phyloP scores from a whole-genome alignment of 1,140 invertebrate genomes.

The Cydia splendana region DNA sequence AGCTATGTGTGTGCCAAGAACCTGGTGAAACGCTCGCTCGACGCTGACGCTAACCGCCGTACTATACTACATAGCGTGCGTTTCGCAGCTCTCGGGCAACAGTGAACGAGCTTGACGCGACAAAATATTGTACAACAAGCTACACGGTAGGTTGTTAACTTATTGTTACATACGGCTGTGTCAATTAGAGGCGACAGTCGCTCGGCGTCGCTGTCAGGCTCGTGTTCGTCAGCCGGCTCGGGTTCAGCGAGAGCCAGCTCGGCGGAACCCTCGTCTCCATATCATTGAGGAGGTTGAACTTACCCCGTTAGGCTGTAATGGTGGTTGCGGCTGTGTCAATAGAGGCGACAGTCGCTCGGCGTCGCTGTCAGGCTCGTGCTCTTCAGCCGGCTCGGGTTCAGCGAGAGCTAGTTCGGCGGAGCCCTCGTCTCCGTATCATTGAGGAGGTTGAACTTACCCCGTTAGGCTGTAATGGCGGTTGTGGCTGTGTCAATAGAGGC shows the following conservation, averaged over 20 bases:
- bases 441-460: constrained; percentile 46
- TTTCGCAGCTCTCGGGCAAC: no score
- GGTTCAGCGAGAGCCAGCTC: neutral
- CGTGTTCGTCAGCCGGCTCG: constrained; percentile 39
- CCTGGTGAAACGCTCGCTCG: no score
- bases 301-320: constrained; percentile 64
- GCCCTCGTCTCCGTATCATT: no score
- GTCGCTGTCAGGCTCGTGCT: constrained; percentile 42
- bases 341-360: constrained; percentile 4
- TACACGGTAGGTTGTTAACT: no score
- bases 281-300: no score
- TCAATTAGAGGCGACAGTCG: neutral
- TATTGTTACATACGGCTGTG: no score
- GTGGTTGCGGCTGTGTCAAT: constrained; percentile 86
- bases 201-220: constrained; percentile 37
- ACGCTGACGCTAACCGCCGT: no score
- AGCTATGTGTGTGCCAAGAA: no score
- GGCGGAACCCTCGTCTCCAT: no score
- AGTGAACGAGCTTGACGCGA: no score
- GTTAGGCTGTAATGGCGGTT: constrained; percentile 81
- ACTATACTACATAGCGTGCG: no score
- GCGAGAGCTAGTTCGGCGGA: neutral
- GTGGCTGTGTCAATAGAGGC: constrained; percentile 81
- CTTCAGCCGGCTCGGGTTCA: constrained; percentile 32
- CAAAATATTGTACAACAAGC: no score